These are phyloP conservation scores for Clostera curtula DNA, from an alignment of 2,888 invertebrate species.

Conservation along the genomic window DNA sequence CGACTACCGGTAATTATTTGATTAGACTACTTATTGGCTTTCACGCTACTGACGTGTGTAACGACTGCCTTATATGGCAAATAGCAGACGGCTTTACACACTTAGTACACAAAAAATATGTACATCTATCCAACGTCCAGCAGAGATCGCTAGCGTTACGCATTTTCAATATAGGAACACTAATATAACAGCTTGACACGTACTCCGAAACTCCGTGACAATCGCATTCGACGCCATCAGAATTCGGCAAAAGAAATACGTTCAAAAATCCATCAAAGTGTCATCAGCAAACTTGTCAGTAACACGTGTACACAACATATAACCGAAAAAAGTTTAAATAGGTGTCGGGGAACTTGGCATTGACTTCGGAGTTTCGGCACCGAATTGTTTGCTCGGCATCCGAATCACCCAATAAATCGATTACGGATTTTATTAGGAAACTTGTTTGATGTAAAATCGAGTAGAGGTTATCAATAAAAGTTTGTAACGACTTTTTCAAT, in stretches of 20 bases:
- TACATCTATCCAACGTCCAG: too few relatives aligned
- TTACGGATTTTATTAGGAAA: constrained; percentile 21
- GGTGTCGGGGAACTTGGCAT: constrained; percentile 31
- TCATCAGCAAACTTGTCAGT: constrained; percentile 40
- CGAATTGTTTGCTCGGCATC: constrained; percentile 21
- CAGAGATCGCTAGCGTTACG: too few relatives aligned
- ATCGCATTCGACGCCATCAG: constrained; percentile 18
- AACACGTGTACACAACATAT: constrained; percentile 38
- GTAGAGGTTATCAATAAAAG: constrained; percentile 2
- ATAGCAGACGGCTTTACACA: too few relatives aligned
- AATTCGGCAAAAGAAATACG: constrained; percentile 32
- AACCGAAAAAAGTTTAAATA: constrained; percentile 40
- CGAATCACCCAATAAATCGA: constrained; percentile 24
- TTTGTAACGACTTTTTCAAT: constrained; percentile 4
- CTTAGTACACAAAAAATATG: too few relatives aligned
- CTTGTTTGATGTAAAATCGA: constrained; percentile 10
- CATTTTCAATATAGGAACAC: neutral
- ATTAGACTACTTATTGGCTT: too few relatives aligned
- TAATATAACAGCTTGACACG: constrained; percentile 2
- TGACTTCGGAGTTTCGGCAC: constrained; percentile 29
- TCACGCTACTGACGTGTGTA: too few relatives aligned
- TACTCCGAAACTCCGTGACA: constrained; percentile 2
- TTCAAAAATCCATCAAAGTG: constrained; percentile 57
- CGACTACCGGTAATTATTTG: too few relatives aligned
- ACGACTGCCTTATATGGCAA: too few relatives aligned